phyloP scores from a whole-genome alignment of 2,888 invertebrate species.

The Lasioglossum vierecki region DNA sequence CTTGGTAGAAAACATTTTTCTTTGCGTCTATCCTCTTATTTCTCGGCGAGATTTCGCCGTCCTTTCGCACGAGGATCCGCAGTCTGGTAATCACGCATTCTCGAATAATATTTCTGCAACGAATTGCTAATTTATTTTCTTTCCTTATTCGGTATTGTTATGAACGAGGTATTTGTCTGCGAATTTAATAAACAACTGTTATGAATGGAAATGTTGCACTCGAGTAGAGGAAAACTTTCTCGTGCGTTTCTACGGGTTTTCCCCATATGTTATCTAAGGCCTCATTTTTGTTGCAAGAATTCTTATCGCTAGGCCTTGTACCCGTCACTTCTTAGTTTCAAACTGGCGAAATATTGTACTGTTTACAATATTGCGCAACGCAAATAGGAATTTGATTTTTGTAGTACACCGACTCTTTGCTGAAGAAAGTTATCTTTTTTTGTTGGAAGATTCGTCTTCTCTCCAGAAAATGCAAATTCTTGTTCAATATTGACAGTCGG shows the following conservation, averaged over 20 bases:
- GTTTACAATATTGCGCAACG: background rate
- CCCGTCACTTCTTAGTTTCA: no score
- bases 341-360: constrained; percentile 1
- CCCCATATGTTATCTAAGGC: background rate
- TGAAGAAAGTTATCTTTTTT: background rate
- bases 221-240: background rate
- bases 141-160: no score
- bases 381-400: background rate
- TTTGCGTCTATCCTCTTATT: background rate
- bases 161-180: background rate
- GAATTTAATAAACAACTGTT: background rate
- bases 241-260: background rate
- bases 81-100: no score
- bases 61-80: no score
- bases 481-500: background rate
- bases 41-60: background rate
- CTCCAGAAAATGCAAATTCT: background rate
- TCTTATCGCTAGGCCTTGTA: background rate
- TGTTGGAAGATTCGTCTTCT: background rate
- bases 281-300: background rate
- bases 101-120: no score
- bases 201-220: background rate
- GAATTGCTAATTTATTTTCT: no score
- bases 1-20: background rate
- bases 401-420: background rate